Evolutionary conservation across 2,113 vertebrate species (phyloP).

Genomic region (Mustela lutreola): DNA sequence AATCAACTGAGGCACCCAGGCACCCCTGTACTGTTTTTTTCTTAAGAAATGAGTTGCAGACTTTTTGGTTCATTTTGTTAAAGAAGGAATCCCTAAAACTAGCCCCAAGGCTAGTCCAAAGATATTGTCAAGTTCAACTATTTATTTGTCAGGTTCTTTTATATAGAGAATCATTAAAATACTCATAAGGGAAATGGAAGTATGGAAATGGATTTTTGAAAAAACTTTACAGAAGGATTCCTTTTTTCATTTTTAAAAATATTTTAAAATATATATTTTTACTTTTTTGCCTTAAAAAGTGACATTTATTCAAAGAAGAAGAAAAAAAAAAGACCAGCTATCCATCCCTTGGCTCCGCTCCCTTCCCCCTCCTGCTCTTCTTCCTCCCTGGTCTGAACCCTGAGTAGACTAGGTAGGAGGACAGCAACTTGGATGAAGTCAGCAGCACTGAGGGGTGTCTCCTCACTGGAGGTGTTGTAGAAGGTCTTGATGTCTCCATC

Average conservation of each 20-base stretch:
- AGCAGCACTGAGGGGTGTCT: not conserved
- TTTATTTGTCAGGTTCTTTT: not conserved
- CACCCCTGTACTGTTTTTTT: not conserved
- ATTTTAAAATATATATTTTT: not conserved
- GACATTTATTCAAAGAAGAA: not conserved
- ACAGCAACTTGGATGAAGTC: not conserved
- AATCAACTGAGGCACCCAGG: too few species aligned
- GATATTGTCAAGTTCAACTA: slow-evolving; percentile 2
- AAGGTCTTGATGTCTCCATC: not conserved
- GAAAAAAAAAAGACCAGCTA: not conserved
- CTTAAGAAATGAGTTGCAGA: slow-evolving; percentile 18
- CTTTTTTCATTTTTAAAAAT: not conserved
- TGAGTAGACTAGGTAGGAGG: not conserved
- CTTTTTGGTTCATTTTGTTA: slow-evolving; percentile 40
- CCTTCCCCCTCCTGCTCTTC: not conserved
- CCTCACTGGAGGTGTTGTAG: not conserved
- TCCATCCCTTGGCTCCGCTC: not conserved
- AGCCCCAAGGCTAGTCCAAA: not conserved
- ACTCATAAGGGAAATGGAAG: not conserved
- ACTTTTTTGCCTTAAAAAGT: not conserved
- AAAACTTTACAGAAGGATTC: not conserved
- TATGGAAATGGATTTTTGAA: not conserved
- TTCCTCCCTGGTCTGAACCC: not conserved
- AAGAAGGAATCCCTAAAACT: not conserved
- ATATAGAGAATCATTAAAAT: not conserved